Evolutionary conservation across 1,140 invertebrate genomes (phyloP), one percentile per base, ranked within the genome.

Genomic region (Pogonognathellus flavescens): DNA sequence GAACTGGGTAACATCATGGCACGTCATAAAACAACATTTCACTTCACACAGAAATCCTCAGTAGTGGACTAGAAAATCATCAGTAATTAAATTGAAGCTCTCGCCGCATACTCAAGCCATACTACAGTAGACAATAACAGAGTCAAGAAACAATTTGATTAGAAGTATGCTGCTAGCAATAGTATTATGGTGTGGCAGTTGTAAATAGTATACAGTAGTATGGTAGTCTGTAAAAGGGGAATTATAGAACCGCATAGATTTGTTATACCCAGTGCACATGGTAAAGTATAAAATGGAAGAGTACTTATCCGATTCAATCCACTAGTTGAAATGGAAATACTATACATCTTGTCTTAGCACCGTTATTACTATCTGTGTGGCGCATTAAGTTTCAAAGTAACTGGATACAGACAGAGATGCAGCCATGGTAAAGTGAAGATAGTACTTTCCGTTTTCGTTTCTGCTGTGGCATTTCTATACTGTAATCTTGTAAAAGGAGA

Each of bases 61-160:
- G 70, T 49, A 76, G 25, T 76, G 70, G 70, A 76, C 70, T 76
- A 49, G 70, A 76, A 76, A 81, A 55, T 81, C 80, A 25, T 55
- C 50, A 25, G 31, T 81, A 81, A 81, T 81, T 81, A 81, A 81
- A 81, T 57, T 53, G 80, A 81, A 81, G 80, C 55, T 57, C 31
- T 81, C 16, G 52, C 80, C 50, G 80, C 80, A 81, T 81, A 81
- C 80, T 22, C 80, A 31, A 25, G 50, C 22, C 22, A 14, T 81
- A 49, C 60, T 1, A 49, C 66, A 76, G 41, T 4, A 76, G 70
- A 76, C 31, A 76, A 50, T 49, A 50, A 76, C 31, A 76, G 70
- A 76, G 70, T 76, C 70, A 76, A 76, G 70, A 76, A 76, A 76
- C 70, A 76, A 76, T 76, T 76, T 76, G 70, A 76, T 76, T 76